A percentile compares a stretch with the other conserved stretches of the same genome.
Conservation (phyloP, 2,113 vertebrate species). For the Phylloscopus whistleri region DNA sequence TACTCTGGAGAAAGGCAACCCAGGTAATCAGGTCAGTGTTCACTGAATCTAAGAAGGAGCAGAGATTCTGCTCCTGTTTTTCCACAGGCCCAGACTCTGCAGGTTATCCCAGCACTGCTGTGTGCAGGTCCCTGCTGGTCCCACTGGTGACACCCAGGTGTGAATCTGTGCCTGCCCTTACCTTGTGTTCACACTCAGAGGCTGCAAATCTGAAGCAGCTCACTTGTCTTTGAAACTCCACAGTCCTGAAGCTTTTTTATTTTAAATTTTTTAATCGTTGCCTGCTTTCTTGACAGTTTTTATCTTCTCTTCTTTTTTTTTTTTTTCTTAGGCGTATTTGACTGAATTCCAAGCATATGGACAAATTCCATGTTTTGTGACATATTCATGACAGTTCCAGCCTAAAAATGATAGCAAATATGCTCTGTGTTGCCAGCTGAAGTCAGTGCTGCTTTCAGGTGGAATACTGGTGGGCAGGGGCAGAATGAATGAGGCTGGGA, state of each 20-base stretch:
- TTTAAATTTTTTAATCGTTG: background rate
- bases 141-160: background rate
- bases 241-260: background rate
- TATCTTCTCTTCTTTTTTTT: background rate
- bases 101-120: background rate
- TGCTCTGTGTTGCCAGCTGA: background rate
- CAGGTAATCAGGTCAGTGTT: background rate
- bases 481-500: background rate
- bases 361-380: conserved; percentile 23
- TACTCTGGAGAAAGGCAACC: background rate
- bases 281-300: background rate
- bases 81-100: background rate
- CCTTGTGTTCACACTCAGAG: background rate
- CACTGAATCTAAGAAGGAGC: background rate
- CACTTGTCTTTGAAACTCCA: background rate
- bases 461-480: background rate
- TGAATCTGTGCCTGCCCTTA: background rate
- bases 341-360: conserved; percentile 43
- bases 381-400: conserved; percentile 22
- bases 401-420: conserved; percentile 6
- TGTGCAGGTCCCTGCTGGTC: background rate
- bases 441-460: conserved; percentile 1
- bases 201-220: background rate
- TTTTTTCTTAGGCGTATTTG: background rate
- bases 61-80: background rate